Conservation (phyloP, 2,888 invertebrate species). For the Ypsolopha scabrella region DNA sequence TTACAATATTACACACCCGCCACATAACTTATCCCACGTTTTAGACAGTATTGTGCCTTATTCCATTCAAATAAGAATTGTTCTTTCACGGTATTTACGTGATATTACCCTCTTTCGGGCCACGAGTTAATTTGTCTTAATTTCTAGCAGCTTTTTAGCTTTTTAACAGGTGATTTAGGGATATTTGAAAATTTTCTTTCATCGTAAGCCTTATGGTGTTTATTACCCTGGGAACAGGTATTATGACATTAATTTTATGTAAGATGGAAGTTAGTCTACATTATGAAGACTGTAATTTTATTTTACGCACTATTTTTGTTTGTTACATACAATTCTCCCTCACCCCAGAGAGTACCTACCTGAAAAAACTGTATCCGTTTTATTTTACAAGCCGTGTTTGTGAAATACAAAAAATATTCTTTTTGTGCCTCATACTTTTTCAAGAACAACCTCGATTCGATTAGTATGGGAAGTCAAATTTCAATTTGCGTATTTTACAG, state of each 20-base stretch:
- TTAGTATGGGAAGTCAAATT: too few species aligned
- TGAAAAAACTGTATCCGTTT: too few species aligned
- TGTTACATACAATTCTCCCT: neutral
- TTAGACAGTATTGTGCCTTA: too few species aligned
- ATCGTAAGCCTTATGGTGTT: neutral
- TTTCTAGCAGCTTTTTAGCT: slow-evolving; percentile 22
- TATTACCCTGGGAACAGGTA: neutral
- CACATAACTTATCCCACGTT: neutral
- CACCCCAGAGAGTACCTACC: too few species aligned
- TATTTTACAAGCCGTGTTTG: too few species aligned
- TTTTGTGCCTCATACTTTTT: too few species aligned
- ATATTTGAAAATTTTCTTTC: neutral
- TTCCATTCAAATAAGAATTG: too few species aligned
- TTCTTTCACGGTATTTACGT: too few species aligned
- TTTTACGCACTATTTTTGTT: neutral
- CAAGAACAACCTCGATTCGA: too few species aligned
- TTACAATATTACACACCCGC: slow-evolving; percentile 41
- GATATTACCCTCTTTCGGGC: slow-evolving; percentile 8
- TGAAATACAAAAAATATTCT: too few species aligned
- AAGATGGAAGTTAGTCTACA: neutral
- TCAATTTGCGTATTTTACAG: too few species aligned
- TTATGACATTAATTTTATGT: neutral
- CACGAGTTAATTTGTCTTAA: slow-evolving; percentile 61
- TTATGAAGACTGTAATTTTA: neutral
- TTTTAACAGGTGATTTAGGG: neutral